phyloP scores from a whole-genome alignment of 2,113 vertebrate genomes.

The Brachypodius melanocephalos region DNA sequence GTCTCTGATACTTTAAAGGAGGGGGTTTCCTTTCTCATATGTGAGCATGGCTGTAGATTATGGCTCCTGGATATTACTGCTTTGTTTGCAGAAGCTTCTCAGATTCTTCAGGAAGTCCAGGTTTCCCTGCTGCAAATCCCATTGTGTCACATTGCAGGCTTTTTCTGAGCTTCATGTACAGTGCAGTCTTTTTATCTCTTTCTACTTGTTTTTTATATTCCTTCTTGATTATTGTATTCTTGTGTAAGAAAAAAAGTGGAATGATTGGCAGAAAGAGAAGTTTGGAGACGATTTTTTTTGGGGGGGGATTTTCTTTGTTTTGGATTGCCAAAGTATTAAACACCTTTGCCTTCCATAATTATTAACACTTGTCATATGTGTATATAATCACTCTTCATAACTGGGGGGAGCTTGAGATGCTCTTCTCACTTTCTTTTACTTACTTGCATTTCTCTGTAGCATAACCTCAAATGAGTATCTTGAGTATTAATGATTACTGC shows the following conservation, averaged over 20 bases:
- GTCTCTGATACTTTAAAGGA: background rate
- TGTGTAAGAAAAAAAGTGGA: background rate
- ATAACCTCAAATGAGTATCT: background rate
- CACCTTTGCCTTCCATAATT: background rate
- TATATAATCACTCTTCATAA: background rate
- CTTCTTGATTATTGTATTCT: background rate
- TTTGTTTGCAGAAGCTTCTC: constrained; percentile 13
- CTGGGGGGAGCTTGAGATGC: fast-evolving
- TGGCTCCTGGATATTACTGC: background rate
- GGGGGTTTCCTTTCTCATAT: background rate
- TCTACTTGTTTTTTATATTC: background rate
- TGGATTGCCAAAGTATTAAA: background rate
- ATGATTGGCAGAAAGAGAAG: background rate
- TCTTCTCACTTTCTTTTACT: background rate
- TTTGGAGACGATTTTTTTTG: background rate
- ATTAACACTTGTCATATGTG: fast-evolving
- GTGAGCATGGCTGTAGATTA: background rate
- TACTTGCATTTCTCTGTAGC: background rate
- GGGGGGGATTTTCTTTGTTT: background rate
- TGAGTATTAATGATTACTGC: background rate
- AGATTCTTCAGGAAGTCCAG: constrained; percentile 16
- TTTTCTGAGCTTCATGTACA: background rate
- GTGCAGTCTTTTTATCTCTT: background rate
- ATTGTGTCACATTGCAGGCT: background rate
- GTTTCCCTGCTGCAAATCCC: background rate